Evolutionary conservation across 2,888 invertebrate genomes (phyloP), one percentile per base, ranked within the genome.

Genomic region (Panorpa germanica): DNA sequence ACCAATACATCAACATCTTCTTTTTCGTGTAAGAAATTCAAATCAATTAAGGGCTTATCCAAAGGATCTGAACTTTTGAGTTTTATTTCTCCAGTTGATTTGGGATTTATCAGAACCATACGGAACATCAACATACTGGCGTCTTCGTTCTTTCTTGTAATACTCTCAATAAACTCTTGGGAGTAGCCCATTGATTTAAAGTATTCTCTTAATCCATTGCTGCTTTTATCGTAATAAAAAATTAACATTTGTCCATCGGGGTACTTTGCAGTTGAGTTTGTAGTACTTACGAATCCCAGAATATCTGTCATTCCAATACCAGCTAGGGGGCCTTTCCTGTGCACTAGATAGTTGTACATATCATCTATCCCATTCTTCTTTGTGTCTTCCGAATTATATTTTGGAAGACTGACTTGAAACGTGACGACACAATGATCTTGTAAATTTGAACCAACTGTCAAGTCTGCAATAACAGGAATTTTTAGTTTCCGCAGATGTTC

Each of bases 1-100:
- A 57, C 38, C 10, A 63, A 50, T 1, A 52, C 52, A 19, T 57
- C 43, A 2, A 64, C 38, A 42, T 76, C 75, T 31, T 56, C 48
- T 1, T 50, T 43, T 10, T 69, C 57, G 1, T 51, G 45, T 16
- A 77, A 57, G 45, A 74, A 76, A 41, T 72, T 70, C 2, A 70
- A 55, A 40, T 65, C 53, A 25, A 77, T 66, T 14, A 57, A 40
- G 0, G 75, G 74, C 30, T 61, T 51, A 5, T 68, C 64, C 15
- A 52, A 45, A 0, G 72, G 69, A 45, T 74, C 47, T 1, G 46
- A 48, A 1, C 63, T 62, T 24, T 47, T 46, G 9, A 78, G 46
- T 33, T 54, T 50, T 3, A 78, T 43, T 34, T 45, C 45, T n/a
- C 71, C 70, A 25, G 52, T 55, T 2, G 65, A 65, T 45, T 60